Evolutionary conservation across 2,797 vertebrate genomes (phyloP).

Genomic region (Tangara arthus): DNA sequence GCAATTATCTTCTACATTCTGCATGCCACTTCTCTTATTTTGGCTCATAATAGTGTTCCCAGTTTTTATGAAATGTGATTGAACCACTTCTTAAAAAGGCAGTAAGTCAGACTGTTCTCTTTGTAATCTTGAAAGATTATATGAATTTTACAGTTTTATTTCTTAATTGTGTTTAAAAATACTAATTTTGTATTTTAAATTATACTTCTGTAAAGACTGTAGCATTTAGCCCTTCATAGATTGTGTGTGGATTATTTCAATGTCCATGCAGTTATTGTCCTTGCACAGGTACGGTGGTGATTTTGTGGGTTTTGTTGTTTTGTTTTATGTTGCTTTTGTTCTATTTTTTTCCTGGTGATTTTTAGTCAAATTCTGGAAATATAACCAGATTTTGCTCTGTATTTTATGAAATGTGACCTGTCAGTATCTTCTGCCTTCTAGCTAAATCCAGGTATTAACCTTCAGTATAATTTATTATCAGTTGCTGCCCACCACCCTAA

Average conservation of each 20-base stretch:
- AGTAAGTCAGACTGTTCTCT: background rate
- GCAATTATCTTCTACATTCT: background rate
- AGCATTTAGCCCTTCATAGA: background rate
- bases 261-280: background rate
- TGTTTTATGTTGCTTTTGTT: background rate
- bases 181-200: background rate
- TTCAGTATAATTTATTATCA: background rate
- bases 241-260: background rate
- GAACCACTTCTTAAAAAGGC: slow-evolving; percentile 28
- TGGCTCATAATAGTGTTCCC: background rate
- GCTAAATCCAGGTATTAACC: background rate
- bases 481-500: background rate
- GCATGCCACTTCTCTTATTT: background rate
- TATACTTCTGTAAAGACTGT: background rate
- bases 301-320: background rate
- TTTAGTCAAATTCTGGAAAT: background rate
- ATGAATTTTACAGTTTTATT: background rate
- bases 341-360: background rate
- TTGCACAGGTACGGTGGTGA: background rate
- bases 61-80: background rate
- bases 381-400: background rate
- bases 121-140: background rate
- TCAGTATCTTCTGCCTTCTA: background rate
- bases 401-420: background rate
- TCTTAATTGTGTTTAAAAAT: background rate